Evolutionary conservation across 1,140 invertebrate genomes (phyloP).

Genomic region (Helicoverpa armigera): DNA sequence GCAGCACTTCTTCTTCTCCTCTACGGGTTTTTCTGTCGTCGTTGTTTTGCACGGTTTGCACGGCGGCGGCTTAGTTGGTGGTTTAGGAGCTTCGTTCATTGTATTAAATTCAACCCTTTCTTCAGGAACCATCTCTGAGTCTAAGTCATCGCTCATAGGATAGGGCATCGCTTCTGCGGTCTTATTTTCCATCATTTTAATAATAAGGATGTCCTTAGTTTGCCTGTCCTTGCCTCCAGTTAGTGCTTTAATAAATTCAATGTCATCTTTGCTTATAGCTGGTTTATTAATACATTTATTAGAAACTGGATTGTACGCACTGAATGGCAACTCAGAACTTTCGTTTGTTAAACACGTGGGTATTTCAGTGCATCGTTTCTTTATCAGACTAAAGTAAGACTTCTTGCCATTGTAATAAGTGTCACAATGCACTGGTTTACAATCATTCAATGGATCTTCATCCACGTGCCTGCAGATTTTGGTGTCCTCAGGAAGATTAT

Average conservation of each 20-base stretch:
- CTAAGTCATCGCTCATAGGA: not conserved
- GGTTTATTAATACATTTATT: constrained; percentile 67
- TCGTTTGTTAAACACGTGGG: constrained; percentile 77
- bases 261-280: constrained; percentile 63
- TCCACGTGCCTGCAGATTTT: constrained; percentile 79
- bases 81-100: too few species aligned
- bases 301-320: constrained; percentile 70
- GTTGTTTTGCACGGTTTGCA: too few species aligned
- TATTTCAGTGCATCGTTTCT: constrained; percentile 78
- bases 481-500: constrained; percentile 56
- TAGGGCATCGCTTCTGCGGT: not conserved
- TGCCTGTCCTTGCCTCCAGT: constrained; percentile 49
- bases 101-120: too few species aligned
- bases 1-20: not conserved
- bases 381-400: constrained; percentile 76
- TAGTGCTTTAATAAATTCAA: constrained; percentile 63
- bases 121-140: not conserved
- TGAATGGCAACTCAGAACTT: constrained; percentile 67
- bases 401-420: constrained; percentile 84
- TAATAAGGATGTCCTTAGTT: constrained; percentile 65
- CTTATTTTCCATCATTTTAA: constrained; percentile 44
- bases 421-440: constrained; percentile 86
- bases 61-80: too few species aligned
- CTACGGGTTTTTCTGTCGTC: not conserved
- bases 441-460: constrained; percentile 85